Conservation (phyloP, 2,113 vertebrate species). For the Heterochromis multidens region DNA sequence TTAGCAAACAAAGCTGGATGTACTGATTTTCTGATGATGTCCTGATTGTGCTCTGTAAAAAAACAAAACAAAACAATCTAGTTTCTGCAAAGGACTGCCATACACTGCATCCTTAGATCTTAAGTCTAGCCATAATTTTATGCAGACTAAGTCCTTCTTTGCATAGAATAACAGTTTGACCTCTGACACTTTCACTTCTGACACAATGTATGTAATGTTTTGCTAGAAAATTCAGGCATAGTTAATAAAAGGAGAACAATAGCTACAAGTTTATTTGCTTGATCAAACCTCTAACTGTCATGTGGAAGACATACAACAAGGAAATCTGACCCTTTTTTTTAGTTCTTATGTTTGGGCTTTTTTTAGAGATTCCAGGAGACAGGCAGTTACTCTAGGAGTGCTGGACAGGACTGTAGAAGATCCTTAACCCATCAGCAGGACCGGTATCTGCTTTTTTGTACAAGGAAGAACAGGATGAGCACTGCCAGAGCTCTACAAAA, state of each 20-base stretch:
- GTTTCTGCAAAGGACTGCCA: neutral
- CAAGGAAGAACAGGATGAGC: no score
- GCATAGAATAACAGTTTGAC: neutral
- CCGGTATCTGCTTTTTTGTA: no score
- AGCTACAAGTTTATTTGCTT: neutral
- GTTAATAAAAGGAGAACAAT: neutral
- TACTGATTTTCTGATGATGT: neutral
- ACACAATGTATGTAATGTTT: neutral
- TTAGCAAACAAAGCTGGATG: neutral
- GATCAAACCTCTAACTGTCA: neutral
- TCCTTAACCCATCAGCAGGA: no score
- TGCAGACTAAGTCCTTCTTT: neutral
- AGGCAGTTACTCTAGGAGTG: no score
- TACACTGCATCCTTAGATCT: neutral
- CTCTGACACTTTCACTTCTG: neutral
- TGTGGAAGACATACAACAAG: neutral
- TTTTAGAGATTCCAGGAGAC: no score
- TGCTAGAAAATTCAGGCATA: neutral
- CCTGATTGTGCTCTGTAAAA: neutral
- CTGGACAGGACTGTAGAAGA: no score
- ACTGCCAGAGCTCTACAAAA: no score
- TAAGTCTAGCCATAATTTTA: neutral
- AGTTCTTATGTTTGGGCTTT: neutral
- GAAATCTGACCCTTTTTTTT: neutral
- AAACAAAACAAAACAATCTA: neutral